These are phyloP conservation scores for Orius insidiosus DNA, from an alignment of 1,140 invertebrate genomes.

Conservation along the genomic window DNA sequence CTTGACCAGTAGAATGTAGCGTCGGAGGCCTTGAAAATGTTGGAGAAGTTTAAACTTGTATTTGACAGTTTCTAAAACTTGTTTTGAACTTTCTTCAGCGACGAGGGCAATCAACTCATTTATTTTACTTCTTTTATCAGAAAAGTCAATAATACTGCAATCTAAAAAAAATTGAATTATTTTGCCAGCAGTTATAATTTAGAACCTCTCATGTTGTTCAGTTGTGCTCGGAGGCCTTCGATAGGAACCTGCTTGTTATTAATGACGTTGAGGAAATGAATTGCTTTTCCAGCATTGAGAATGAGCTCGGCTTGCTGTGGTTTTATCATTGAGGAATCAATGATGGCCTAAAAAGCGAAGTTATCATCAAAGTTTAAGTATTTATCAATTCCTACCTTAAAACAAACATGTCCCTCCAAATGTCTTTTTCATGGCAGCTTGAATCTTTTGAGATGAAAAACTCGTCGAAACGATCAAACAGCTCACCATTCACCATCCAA, in stretches of 20 bases:
- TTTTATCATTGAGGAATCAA: conserved; percentile 71
- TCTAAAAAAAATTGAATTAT: conserved; percentile 11
- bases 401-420: conserved; percentile 91
- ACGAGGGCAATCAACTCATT: conserved; percentile 63
- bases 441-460: conserved; percentile 82
- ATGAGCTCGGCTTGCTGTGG: conserved; percentile 53
- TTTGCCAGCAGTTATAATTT: conserved; percentile 17
- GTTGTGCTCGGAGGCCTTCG: conserved; percentile 20
- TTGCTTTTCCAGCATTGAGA: conserved; percentile 81
- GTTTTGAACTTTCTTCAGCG: conserved; percentile 69
- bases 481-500: conserved; percentile 79
- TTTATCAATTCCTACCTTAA: conserved; percentile 36
- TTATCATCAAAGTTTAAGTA: not conserved
- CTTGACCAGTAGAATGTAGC: conserved; percentile 87
- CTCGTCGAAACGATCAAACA: conserved; percentile 77
- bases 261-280: conserved; percentile 83
- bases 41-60: conserved; percentile 76
- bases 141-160: conserved; percentile 25
- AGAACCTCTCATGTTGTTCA: conserved; percentile 32
- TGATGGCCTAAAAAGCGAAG: conserved; percentile 31
- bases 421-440: conserved; percentile 57
- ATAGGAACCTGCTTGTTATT: conserved; percentile 57
- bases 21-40: conserved; percentile 76
- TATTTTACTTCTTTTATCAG: conserved; percentile 53
- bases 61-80: conserved; percentile 70